Conservation (phyloP, 2,888 invertebrate genomes). For the Acanthoscelides obtectus region DNA sequence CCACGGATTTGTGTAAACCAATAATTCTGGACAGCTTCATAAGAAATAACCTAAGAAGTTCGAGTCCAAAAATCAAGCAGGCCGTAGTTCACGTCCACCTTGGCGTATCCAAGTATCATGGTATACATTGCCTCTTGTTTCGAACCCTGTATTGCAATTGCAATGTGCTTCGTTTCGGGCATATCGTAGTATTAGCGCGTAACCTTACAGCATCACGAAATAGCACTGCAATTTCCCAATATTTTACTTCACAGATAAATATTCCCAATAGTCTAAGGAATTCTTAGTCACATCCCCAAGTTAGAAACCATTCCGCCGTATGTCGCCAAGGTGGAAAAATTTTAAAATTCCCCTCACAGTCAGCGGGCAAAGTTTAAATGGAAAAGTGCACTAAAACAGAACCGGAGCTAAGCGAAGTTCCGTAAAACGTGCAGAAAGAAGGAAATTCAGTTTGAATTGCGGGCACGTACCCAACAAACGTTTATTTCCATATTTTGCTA, state of each 20-base stretch:
- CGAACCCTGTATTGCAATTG: no score
- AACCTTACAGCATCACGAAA: no score
- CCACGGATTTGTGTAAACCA: no score
- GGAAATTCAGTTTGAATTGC: not conserved
- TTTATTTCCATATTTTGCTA: not conserved
- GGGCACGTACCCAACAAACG: not conserved
- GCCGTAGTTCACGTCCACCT: no score
- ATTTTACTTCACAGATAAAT: not conserved
- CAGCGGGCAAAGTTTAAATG: not conserved
- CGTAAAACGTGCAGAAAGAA: not conserved
- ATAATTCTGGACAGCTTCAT: no score
- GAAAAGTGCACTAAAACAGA: not conserved
- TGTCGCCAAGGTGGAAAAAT: not conserved
- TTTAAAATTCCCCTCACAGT: not conserved
- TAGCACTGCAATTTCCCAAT: not conserved
- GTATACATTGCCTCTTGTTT: no score
- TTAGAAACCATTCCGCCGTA: not conserved
- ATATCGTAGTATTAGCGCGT: no score
- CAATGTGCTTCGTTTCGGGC: no score
- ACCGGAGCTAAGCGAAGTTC: not conserved
- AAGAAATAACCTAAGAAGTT: no score
- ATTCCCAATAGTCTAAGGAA: not conserved
- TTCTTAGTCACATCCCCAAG: not conserved
- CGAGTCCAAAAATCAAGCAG: no score
- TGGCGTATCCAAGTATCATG: no score